phyloP scores from a whole-genome alignment of 2,888 invertebrate species.

The Cremastinae sp. region DNA sequence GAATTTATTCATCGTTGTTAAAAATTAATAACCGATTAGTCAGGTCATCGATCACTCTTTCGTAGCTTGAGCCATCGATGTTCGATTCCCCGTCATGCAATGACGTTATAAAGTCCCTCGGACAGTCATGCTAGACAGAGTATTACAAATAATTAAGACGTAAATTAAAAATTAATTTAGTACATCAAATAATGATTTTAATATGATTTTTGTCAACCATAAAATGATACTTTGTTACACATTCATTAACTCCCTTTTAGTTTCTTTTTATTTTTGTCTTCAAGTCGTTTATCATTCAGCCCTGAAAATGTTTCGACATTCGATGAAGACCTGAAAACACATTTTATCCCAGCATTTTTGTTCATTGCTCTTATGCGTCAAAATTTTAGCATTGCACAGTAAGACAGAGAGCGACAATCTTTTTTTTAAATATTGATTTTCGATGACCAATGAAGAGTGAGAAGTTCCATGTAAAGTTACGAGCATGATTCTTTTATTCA shows the following conservation, averaged over 20 bases:
- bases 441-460: slow-evolving; percentile 52
- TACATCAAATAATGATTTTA: slow-evolving; percentile 4
- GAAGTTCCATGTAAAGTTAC: slow-evolving; percentile 37
- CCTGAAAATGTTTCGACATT: slow-evolving; percentile 13
- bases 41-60: slow-evolving; percentile 8
- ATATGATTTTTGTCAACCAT: not conserved
- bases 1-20: slow-evolving; percentile 30
- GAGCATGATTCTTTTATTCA: slow-evolving; percentile 41
- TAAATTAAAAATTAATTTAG: slow-evolving; percentile 15
- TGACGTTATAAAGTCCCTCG: slow-evolving; percentile 6
- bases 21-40: slow-evolving; percentile 4
- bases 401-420: slow-evolving; percentile 35
- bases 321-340: slow-evolving; percentile 4
- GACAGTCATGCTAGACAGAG: slow-evolving; percentile 47
- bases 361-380: slow-evolving; percentile 42
- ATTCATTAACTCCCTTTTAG: too few species aligned
- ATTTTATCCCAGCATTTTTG: slow-evolving; percentile 6
- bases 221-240: not conserved
- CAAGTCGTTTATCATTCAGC: slow-evolving; percentile 5
- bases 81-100: slow-evolving; percentile 27
- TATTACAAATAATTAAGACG: slow-evolving; percentile 29
- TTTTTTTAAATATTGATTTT: slow-evolving; percentile 29
- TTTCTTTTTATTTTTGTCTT: not conserved
- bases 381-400: slow-evolving; percentile 34
- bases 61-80: slow-evolving; percentile 27